Conservation (phyloP, 2,113 vertebrate species). For the Donacobius atricapilla region DNA sequence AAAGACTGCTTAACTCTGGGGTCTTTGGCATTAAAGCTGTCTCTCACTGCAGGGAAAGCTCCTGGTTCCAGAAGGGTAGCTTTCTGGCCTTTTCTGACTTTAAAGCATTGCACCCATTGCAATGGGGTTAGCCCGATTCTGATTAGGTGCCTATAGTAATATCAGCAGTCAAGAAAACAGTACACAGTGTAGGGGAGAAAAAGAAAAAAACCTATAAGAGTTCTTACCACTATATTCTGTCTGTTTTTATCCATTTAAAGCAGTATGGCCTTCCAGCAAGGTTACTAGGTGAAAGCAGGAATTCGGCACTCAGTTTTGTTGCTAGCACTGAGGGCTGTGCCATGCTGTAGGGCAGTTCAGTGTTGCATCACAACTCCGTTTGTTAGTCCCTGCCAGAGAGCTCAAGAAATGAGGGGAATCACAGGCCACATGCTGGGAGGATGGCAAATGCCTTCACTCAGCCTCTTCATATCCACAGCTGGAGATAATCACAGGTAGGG, state of each 20-base stretch:
- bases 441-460: not conserved
- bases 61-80: not conserved
- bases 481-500: not conserved
- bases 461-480: not conserved
- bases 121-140: not conserved
- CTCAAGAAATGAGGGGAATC: not conserved
- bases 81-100: not conserved
- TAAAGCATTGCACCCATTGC: not conserved
- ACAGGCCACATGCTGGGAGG: not conserved
- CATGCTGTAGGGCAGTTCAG: not conserved
- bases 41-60: not conserved
- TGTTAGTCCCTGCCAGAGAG: not conserved
- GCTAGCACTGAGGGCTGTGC: not conserved
- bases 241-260: not conserved
- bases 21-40: not conserved
- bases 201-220: not conserved
- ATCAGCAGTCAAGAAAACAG: not conserved
- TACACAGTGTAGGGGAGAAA: not conserved
- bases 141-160: not conserved
- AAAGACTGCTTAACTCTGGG: not conserved
- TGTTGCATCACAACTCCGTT: not conserved
- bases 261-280: not conserved
- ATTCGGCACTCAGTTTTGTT: not conserved
- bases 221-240: not conserved
- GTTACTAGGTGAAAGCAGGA: not conserved